These are phyloP conservation scores for Apotomis betuletana DNA, from an alignment of 2,888 invertebrate genomes.

Conservation along the genomic window DNA sequence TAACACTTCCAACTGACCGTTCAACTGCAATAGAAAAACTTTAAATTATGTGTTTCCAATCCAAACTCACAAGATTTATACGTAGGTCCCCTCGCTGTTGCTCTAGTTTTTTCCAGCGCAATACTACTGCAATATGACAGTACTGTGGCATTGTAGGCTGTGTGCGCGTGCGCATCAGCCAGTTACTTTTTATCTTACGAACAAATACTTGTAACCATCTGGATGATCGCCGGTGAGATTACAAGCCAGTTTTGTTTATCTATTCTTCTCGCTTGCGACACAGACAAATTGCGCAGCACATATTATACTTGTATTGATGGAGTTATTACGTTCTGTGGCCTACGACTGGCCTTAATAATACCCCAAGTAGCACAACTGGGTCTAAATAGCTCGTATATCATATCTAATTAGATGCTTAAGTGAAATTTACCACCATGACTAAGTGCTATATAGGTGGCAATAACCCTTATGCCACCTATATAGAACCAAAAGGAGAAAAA, in stretches of 20 bases:
- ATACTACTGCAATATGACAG: constrained; percentile 10
- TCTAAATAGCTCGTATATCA: too few species aligned
- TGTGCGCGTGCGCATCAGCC: constrained; percentile 66
- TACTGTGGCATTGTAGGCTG: constrained; percentile 42
- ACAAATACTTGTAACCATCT: constrained; percentile 66
- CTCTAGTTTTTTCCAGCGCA: background rate
- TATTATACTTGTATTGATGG: constrained; percentile 30
- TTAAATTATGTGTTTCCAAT: too few species aligned
- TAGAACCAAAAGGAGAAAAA: too few species aligned
- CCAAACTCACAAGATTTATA: too few species aligned
- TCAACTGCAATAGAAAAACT: too few species aligned
- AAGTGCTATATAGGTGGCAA: too few species aligned
- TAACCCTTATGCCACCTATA: too few species aligned
- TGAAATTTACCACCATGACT: too few species aligned
- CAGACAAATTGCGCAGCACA: constrained; percentile 53
- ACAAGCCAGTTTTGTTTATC: constrained; percentile 60
- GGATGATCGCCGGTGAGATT: constrained; percentile 60
- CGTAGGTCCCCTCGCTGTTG: too few species aligned
- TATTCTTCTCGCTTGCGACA: constrained; percentile 55
- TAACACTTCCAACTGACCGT: too few species aligned
- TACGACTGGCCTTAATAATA: background rate
- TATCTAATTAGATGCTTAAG: too few species aligned
- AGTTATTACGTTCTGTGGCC: constrained; percentile 22
- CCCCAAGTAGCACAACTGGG: too few species aligned
- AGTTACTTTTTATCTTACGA: constrained; percentile 52